Conservation (phyloP, 64 coral and sea anemone genomes). For the Acropora tenuis region DNA sequence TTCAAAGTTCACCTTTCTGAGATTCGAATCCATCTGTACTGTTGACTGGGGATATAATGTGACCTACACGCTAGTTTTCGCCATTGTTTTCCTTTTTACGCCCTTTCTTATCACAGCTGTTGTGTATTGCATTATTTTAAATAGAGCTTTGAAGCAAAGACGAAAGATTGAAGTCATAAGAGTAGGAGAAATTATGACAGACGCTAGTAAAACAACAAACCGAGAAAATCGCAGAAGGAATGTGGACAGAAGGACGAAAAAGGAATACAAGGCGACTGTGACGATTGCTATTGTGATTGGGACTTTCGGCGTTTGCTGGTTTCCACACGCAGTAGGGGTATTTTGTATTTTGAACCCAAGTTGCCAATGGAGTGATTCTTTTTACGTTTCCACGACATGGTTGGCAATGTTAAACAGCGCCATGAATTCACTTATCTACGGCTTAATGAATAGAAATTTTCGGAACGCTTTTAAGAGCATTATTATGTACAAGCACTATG, state of each 20-base stretch:
- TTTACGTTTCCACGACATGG: slow-evolving; percentile 84
- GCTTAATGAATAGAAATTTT: slow-evolving; percentile 75
- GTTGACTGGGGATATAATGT: slow-evolving; percentile 73
- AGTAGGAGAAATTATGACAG: slow-evolving; percentile 62
- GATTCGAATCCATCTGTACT: slow-evolving; percentile 77
- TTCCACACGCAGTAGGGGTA: slow-evolving; percentile 66
- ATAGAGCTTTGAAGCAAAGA: slow-evolving; percentile 65
- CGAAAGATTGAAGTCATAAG: slow-evolving; percentile 51
- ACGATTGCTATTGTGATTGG: slow-evolving; percentile 75
- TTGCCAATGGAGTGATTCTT: slow-evolving; percentile 36
- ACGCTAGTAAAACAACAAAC: not conserved
- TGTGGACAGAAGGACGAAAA: slow-evolving; percentile 32
- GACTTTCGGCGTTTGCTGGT: slow-evolving; percentile 81
- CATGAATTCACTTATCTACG: slow-evolving; percentile 74
- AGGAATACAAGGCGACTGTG: slow-evolving; percentile 77
- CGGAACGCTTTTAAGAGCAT: slow-evolving; percentile 72
- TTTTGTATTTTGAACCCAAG: slow-evolving; percentile 57
- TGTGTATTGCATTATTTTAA: slow-evolving; percentile 63
- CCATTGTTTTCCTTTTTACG: slow-evolving; percentile 40
- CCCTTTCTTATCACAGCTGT: slow-evolving; percentile 64
- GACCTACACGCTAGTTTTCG: slow-evolving; percentile 64
- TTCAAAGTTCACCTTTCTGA: slow-evolving; percentile 66
- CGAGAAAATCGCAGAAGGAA: not conserved
- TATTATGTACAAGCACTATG: slow-evolving; percentile 41
- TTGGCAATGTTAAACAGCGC: slow-evolving; percentile 83